Conservation (phyloP, 1,140 invertebrate genomes). For the Bombyx mori region DNA sequence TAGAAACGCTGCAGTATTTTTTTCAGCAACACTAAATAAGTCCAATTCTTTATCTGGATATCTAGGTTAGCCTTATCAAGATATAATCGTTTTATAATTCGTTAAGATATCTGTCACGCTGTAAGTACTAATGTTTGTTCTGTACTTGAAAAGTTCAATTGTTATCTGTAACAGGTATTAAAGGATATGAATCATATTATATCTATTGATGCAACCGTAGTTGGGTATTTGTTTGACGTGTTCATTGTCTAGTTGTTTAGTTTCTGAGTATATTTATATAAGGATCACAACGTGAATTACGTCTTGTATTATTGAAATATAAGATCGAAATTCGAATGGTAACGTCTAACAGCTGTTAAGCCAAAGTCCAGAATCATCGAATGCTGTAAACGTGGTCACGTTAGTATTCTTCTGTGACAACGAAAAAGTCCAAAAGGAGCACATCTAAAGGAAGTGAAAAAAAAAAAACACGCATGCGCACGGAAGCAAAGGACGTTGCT, state of each 20-base stretch:
- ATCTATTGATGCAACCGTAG: too few species aligned
- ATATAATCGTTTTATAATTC: slow-evolving; percentile 18
- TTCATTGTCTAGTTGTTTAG: too few species aligned
- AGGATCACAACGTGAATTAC: too few species aligned
- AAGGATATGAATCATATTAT: too few species aligned
- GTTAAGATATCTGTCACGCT: slow-evolving; percentile 18
- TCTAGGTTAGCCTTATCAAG: slow-evolving; percentile 21
- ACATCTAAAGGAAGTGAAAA: slow-evolving; percentile 39
- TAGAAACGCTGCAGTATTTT: background rate
- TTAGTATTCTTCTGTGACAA: background rate
- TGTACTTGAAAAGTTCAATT: slow-evolving; percentile 13
- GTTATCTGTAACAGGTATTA: too few species aligned
- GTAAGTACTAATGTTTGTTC: slow-evolving; percentile 12
- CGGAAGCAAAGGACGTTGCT: slow-evolving; percentile 46
- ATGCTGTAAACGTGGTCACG: too few species aligned
- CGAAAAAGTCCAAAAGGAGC: slow-evolving; percentile 14
- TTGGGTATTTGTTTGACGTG: too few species aligned
- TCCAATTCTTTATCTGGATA: slow-evolving; percentile 10
- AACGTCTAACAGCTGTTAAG: too few species aligned
- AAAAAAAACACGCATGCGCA: slow-evolving; percentile 15
- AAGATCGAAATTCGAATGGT: too few species aligned
- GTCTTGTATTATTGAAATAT: too few species aligned
- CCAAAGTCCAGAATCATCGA: too few species aligned
- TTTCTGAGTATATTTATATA: too few species aligned
- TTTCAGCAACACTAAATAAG: slow-evolving; percentile 6